Conservation (phyloP, 2,888 invertebrate species). For the Apamea epomidion region DNA sequence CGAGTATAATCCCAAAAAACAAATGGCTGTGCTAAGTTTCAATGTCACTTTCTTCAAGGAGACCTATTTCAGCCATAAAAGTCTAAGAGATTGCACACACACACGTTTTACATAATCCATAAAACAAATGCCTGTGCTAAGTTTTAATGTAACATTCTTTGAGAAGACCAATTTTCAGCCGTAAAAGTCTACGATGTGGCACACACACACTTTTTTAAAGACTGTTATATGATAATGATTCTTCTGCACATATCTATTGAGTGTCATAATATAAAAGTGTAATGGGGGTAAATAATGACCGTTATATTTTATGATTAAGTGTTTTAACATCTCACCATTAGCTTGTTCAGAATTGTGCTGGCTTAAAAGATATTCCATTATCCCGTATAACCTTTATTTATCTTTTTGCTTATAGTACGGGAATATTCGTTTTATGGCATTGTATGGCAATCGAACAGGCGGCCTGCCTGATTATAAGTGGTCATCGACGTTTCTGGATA, state of each 20-base stretch:
- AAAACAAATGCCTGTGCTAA: neutral
- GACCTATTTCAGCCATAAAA: too few species aligned
- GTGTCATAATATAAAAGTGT: constrained; percentile 39
- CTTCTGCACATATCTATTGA: constrained; percentile 32
- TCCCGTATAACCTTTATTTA: constrained; percentile 1
- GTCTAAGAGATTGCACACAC: neutral
- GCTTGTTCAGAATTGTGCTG: constrained; percentile 31
- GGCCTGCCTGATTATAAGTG: neutral
- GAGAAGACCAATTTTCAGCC: neutral
- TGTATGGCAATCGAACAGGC: neutral
- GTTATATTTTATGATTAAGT: constrained; percentile 56
- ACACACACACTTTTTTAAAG: neutral
- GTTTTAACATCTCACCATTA: constrained; percentile 55
- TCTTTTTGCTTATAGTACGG: neutral
- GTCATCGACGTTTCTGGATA: neutral
- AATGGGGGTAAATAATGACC: constrained; percentile 49
- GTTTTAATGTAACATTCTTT: neutral
- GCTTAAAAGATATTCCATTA: constrained; percentile 32
- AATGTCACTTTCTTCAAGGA: too few species aligned
- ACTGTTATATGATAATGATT: neutral
- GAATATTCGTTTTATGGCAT: neutral
- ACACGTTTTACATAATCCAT: neutral
- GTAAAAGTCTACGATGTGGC: neutral
- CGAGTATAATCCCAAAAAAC: too few species aligned
- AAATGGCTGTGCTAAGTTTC: too few species aligned